phyloP scores from a whole-genome alignment of 2,888 invertebrate genomes.

The Sphaerophoria rueppellii region DNA sequence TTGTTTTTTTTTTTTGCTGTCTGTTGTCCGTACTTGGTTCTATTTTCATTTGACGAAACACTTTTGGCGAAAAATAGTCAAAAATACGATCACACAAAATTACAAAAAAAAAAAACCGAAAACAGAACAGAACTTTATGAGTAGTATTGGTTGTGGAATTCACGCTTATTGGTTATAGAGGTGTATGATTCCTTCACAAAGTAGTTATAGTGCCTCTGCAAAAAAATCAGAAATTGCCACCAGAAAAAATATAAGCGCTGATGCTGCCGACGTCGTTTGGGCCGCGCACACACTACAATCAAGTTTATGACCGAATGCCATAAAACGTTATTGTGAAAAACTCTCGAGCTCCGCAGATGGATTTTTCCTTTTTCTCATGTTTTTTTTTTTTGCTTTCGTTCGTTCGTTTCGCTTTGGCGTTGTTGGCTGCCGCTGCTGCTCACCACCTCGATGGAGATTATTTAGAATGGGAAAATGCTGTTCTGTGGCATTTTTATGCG shows the following conservation, averaged over 20 bases:
- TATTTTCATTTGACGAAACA: neutral
- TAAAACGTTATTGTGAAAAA: conserved; percentile 82
- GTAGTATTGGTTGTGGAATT: conserved; percentile 14
- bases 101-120: neutral
- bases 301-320: conserved; percentile 83
- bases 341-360: conserved; percentile 75
- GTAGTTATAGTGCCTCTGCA: conserved; percentile 8
- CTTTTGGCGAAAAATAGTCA: conserved; percentile 23
- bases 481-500: conserved; percentile 6
- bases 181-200: neutral
- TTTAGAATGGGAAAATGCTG: conserved; percentile 65
- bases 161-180: conserved; percentile 26
- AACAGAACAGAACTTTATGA: conserved; percentile 50
- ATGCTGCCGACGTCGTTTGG: conserved; percentile 58
- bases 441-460: conserved; percentile 62
- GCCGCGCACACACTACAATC: conserved; percentile 76
- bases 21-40: neutral
- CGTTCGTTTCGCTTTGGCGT: conserved; percentile 1
- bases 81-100: conserved; percentile 27
- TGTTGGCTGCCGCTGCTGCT: conserved; percentile 61
- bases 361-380: conserved; percentile 68
- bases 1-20: neutral
- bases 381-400: too few species aligned
- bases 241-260: conserved; percentile 54
- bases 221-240: conserved; percentile 58